Percentiles rank a stretch among this genome's conserved stretches.
Evolutionary conservation across 2,113 vertebrate genomes (phyloP).

Genomic region (western clawed frog (Xenopus tropicalis)): UCB_Xtro_10.0 CM004451.2:57095501-57096000

Average conservation of each 20-base stretch:
- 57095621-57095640: background rate
- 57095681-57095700: constrained; percentile 9
- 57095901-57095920: background rate
- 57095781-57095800: constrained; percentile 40
- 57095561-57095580: background rate
- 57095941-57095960: no score
- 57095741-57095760: constrained; percentile 36
- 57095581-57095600: background rate
- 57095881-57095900: background rate
- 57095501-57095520: constrained; percentile 12
- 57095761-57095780: constrained; percentile 38
- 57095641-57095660: constrained; percentile 21
- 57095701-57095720: constrained; percentile 27
- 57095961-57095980: no score
- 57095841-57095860: constrained; percentile 4
- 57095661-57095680: constrained; percentile 4
- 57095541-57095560: constrained; percentile 26
- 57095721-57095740: constrained; percentile 20
- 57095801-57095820: constrained; percentile 16
- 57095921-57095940: background rate
- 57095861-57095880: background rate
- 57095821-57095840: background rate
- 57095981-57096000: no score
- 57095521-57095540: constrained; percentile 19
- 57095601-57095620: constrained; percentile 26